A percentile compares a stretch with the other conserved stretches of the same genome.
Conservation (phyloP, 2,113 vertebrate species). For the Pagrus major region DNA sequence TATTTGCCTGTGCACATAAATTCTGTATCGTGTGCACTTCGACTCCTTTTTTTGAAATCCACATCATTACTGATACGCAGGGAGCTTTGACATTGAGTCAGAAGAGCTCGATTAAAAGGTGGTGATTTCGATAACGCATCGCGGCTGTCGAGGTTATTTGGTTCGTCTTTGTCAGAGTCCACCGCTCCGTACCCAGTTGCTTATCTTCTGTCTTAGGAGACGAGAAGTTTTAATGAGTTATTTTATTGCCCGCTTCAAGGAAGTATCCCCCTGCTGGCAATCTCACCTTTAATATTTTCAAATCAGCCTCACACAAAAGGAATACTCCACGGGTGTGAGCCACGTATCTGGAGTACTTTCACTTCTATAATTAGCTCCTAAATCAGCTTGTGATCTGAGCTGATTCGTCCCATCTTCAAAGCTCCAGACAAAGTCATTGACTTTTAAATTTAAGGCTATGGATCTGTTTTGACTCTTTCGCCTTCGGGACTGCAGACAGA, state of each 20-base stretch:
- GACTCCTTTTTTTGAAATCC: constrained; percentile 62
- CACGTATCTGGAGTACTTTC: constrained; percentile 42
- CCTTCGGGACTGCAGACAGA: constrained; percentile 13
- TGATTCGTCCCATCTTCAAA: constrained; percentile 41
- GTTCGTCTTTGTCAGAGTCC: constrained; percentile 63
- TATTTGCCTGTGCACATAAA: background rate
- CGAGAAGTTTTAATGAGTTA: constrained; percentile 81
- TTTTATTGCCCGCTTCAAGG: constrained; percentile 75
- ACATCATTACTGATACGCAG: constrained; percentile 1
- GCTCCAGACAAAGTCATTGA: constrained; percentile 20
- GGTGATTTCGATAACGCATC: constrained; percentile 62
- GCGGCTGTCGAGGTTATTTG: constrained; percentile 54
- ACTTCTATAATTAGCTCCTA: constrained; percentile 64
- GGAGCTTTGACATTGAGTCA: constrained; percentile 58
- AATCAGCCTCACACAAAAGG: constrained; percentile 50
- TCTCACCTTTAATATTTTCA: constrained; percentile 79
- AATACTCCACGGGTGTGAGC: constrained; percentile 31
- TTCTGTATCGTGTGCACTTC: constrained; percentile 7
- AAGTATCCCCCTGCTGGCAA: constrained; percentile 59
- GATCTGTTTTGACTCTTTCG: constrained; percentile 45
- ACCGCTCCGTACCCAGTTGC: constrained; percentile 52
- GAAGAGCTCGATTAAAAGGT: constrained; percentile 39
- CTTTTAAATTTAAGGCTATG: constrained; percentile 25
- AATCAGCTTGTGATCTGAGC: constrained; percentile 37
- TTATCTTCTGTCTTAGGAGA: constrained; percentile 77